Conservation (phyloP, 2,113 vertebrate genomes). For the Indri indri region DNA sequence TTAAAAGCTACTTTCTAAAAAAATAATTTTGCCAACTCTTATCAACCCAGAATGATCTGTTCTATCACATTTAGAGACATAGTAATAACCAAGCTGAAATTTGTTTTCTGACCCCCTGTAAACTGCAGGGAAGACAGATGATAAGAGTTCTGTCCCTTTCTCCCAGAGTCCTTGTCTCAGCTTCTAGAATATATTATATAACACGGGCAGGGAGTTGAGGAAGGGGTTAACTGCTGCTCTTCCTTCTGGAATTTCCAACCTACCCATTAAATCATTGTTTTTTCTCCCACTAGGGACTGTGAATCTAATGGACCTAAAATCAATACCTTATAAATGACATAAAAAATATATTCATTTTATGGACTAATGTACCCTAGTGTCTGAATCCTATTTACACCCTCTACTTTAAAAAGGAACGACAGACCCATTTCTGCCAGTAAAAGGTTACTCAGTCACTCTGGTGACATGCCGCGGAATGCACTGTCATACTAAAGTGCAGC, state of each 20-base stretch:
- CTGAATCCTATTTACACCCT: conserved; percentile 67
- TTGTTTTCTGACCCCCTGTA: background rate
- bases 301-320: conserved; percentile 74
- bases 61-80: background rate
- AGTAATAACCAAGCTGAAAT: background rate
- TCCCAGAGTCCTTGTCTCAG: background rate
- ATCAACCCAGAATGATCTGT: background rate
- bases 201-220: background rate
- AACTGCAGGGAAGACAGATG: background rate
- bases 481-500: background rate
- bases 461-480: background rate
- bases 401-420: conserved; percentile 44
- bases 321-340: conserved; percentile 74
- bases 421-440: conserved; percentile 32
- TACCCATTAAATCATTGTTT: conserved; percentile 58
- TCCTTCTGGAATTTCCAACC: conserved; percentile 53
- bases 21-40: background rate
- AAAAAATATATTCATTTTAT: conserved; percentile 71
- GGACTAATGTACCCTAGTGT: conserved; percentile 57
- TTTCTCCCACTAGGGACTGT: conserved; percentile 25
- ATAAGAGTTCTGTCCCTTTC: background rate
- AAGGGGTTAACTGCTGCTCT: conserved; percentile 44
- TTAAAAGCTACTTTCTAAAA: background rate
- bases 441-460: conserved; percentile 2
- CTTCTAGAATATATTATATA: background rate